A percentile compares a stretch with the other conserved stretches of the same genome.
Conservation (phyloP, 2,888 invertebrate genomes). For the Bruchidius siliquastri region DNA sequence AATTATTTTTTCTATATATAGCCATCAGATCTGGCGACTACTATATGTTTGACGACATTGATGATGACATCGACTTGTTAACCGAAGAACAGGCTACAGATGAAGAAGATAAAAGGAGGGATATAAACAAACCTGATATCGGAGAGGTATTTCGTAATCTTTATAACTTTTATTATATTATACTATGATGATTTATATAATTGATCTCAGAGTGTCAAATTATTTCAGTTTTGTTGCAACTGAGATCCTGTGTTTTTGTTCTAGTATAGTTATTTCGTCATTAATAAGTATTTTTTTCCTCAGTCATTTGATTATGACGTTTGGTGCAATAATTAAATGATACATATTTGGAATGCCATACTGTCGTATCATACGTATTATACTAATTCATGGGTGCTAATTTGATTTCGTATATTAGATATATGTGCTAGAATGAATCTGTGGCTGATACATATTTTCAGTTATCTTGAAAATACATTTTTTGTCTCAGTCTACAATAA, state of each 20-base stretch:
- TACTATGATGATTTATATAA: too few species aligned
- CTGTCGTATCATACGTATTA: neutral
- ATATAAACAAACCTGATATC: constrained; percentile 28
- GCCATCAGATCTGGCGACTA: constrained; percentile 98
- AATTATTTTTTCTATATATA: constrained; percentile 40
- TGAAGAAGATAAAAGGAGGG: constrained; percentile 18
- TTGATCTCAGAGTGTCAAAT: neutral
- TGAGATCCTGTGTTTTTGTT: too few species aligned
- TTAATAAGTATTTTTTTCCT: too few species aligned
- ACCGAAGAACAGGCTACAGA: constrained; percentile 32
- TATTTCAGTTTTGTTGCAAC: too few species aligned
- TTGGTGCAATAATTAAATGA: too few species aligned
- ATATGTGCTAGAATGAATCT: neutral
- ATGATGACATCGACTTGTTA: constrained; percentile 63
- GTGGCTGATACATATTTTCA: neutral
- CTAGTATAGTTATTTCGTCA: too few species aligned
- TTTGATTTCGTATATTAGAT: neutral
- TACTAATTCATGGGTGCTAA: neutral
- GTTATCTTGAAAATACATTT: neutral
- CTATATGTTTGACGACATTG: constrained; percentile 97
- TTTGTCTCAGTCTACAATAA: neutral
- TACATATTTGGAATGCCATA: neutral
- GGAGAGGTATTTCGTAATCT: constrained; percentile 31
- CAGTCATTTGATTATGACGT: too few species aligned
- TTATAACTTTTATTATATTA: too few species aligned